These are phyloP conservation scores for Orthonyx spaldingii DNA, from an alignment of 2,113 vertebrate genomes.

Conservation along the genomic window DNA sequence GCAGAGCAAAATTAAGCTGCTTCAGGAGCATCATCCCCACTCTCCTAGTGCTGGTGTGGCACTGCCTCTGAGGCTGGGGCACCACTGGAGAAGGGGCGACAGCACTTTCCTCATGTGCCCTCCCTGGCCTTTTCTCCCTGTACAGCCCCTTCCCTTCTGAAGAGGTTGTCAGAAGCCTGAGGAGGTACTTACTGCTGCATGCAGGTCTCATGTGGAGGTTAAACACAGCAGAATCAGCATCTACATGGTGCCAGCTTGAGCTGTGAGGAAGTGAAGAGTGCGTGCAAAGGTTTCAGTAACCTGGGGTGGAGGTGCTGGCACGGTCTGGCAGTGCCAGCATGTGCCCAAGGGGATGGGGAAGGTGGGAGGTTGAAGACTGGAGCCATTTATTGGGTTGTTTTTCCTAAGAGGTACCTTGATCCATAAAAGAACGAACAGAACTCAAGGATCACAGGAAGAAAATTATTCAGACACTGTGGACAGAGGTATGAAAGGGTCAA, in stretches of 20 bases:
- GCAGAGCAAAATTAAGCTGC: neutral
- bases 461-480: neutral
- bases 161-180: neutral
- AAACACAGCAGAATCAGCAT: neutral
- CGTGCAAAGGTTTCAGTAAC: neutral
- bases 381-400: neutral
- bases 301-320: neutral
- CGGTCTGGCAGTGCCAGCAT: neutral
- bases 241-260: fast-evolving
- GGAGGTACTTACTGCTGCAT: fast-evolving
- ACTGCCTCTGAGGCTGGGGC: neutral
- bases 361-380: neutral
- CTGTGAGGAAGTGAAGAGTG: neutral
- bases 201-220: neutral
- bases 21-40: neutral
- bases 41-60: neutral
- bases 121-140: neutral
- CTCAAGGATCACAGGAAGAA: neutral
- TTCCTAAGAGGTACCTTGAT: neutral
- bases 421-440: neutral
- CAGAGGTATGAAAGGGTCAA: neutral
- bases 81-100: neutral
- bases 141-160: neutral
- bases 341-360: neutral
- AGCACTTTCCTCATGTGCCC: fast-evolving